These are phyloP conservation scores for Athene cunicularia DNA, from an alignment of 2,113 vertebrate species.

Conservation along the genomic window DNA sequence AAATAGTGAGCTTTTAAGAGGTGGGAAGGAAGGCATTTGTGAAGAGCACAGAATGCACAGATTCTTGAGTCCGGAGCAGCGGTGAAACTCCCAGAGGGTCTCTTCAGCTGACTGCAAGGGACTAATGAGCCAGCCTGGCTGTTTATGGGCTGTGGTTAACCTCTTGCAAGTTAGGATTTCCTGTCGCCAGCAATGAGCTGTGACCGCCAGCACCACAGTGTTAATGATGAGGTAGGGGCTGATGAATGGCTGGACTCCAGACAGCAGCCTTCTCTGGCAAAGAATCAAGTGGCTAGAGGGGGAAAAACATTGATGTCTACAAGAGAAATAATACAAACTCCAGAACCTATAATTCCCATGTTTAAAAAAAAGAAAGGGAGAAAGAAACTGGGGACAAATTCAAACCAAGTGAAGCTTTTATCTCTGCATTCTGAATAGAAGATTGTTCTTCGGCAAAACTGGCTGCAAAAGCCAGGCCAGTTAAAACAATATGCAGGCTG, in stretches of 20 bases:
- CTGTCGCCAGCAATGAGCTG: constrained; percentile 68
- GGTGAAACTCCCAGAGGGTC: constrained; percentile 48
- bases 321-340: constrained; percentile 73
- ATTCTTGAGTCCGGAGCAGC: not conserved
- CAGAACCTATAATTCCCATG: constrained; percentile 77
- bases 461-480: constrained; percentile 77
- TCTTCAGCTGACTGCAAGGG: constrained; percentile 33
- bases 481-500: constrained; percentile 76
- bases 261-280: constrained; percentile 68
- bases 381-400: constrained; percentile 65
- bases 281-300: constrained; percentile 61
- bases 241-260: constrained; percentile 72
- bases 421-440: constrained; percentile 75
- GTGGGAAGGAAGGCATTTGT: not conserved
- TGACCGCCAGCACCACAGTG: constrained; percentile 67
- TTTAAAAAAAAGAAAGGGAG: constrained; percentile 68
- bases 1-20: not conserved
- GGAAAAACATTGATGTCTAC: constrained; percentile 69
- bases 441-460: constrained; percentile 75
- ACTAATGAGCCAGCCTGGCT: constrained; percentile 60
- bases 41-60: not conserved
- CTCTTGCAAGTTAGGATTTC: constrained; percentile 71
- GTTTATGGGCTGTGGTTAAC: constrained; percentile 68
- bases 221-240: constrained; percentile 61
- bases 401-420: constrained; percentile 76